These are phyloP conservation scores for Drosophila cardini DNA, from an alignment of 1,140 invertebrate genomes.

Conservation along the genomic window DNA sequence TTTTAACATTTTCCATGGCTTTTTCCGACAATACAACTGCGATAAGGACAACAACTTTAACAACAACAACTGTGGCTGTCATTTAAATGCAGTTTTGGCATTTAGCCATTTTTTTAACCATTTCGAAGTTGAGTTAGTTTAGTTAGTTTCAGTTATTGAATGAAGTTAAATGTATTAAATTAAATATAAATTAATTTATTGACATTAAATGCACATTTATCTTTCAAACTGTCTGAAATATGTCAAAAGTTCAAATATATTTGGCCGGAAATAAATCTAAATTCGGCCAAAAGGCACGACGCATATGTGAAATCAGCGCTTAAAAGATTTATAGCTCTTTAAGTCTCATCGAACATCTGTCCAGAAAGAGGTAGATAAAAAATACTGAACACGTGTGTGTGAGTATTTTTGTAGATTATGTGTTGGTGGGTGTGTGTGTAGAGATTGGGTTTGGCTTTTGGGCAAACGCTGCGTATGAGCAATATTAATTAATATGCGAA, in stretches of 20 bases:
- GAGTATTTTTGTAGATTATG: slow-evolving; percentile 2
- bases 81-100: slow-evolving; percentile 23
- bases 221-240: slow-evolving; percentile 59
- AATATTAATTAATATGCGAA: slow-evolving; percentile 69
- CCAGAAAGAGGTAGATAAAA: slow-evolving; percentile 43
- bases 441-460: slow-evolving; percentile 12
- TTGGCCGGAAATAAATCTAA: slow-evolving; percentile 71
- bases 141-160: background rate
- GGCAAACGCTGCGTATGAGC: slow-evolving; percentile 64
- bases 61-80: slow-evolving; percentile 23
- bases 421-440: slow-evolving; percentile 1
- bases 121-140: background rate
- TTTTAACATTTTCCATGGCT: slow-evolving; percentile 44
- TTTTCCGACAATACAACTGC: slow-evolving; percentile 34
- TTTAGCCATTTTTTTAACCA: background rate
- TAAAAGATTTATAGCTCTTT: slow-evolving; percentile 64
- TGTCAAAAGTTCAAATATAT: slow-evolving; percentile 71
- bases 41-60: slow-evolving; percentile 43
- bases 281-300: slow-evolving; percentile 65
- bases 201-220: slow-evolving; percentile 70
- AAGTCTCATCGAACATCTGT: slow-evolving; percentile 60
- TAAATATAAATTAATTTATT: slow-evolving; percentile 56
- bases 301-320: slow-evolving; percentile 73
- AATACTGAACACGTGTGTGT: slow-evolving; percentile 1
- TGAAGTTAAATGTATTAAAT: background rate